Base-by-base conservation (phyloP, 2,888 invertebrate species). In the Automeris io region DNA sequence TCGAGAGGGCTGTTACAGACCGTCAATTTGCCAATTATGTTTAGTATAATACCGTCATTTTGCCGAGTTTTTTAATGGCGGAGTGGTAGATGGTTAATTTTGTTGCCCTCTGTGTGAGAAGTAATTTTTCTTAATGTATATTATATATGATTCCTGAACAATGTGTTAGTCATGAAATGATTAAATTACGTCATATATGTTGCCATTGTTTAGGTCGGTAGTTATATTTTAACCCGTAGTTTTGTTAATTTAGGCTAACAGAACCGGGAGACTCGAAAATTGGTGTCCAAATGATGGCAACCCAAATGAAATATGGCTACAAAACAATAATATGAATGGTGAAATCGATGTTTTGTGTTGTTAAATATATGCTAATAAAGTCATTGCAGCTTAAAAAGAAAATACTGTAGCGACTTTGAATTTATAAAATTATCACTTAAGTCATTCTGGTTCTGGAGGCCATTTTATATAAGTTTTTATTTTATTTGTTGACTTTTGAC, bases 121-220 rank as follows among this genome's bases (percentile, higher is more conserved):
- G 24, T 8, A n/a, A 2, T 9, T 12, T 13, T 63, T 61, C 61
- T 33, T 33, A 33, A 33, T 33, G 23, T 62, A 61, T 64, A 63
- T 54, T 66, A 61, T 59, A 54, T 58, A 68, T 22, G 37, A 32
- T 37, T 70, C 70, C 72, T 72, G 67, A 72, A 72, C 72, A 73
- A 72, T 70, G 70, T 58, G 68, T 67, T 70, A 71, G 75, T 77
- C 72, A 72, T 70, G 64, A 66, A 66, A 71, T 69, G 70, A 70
- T 74, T 67, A 56, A 60, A 68, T 59, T 66, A 67, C 70, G 73
- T 76, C 71, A 71, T 72, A 74, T 68, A 70, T 74, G 80, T 82
- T 82, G 83, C 83, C 82, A 83, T 83, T 80, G 77, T 78, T 74
- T 74, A 77, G 74, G 68, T 75, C 49, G 66, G 51, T 77, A 72